A percentile compares a stretch with the other conserved stretches of the same genome.
phyloP scores from a whole-genome alignment of 2,797 vertebrate genomes.

The Diplodus sargus region DNA sequence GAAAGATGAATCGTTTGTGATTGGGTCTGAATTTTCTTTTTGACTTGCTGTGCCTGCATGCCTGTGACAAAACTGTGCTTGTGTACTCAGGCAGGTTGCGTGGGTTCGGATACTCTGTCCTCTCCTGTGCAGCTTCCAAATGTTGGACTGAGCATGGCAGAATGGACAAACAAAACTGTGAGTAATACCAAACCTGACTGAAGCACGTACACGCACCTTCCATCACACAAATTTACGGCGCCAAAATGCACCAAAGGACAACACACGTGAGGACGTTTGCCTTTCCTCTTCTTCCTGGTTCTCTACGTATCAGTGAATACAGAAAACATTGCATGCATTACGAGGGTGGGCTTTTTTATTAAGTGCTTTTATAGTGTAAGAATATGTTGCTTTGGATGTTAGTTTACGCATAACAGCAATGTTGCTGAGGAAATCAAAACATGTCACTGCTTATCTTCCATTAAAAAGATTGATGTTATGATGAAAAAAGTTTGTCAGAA shows the following conservation, averaged over 20 bases:
- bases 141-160: accelerated
- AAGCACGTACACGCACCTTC: not conserved
- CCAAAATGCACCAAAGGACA: accelerated
- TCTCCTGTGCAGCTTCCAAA: conserved; percentile 50
- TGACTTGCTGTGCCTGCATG: not conserved
- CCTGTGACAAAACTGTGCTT: conserved; percentile 19
- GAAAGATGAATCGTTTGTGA: not conserved
- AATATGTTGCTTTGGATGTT: not conserved
- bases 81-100: conserved; percentile 42
- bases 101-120: conserved; percentile 23
- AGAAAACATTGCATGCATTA: not conserved
- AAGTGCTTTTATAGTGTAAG: not conserved
- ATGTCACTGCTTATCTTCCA: not conserved
- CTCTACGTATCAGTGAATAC: not conserved
- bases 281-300: not conserved
- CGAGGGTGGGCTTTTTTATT: not conserved
- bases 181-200: conserved; percentile 22
- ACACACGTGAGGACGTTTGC: no score
- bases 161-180: conserved; percentile 65
- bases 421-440: not conserved
- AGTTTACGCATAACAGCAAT: not conserved
- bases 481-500: no score
- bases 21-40: not conserved
- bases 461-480: not conserved
- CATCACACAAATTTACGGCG: not conserved